Percentiles rank a stretch among this genome's conserved stretches.
Conservation (phyloP, 2,797 vertebrate genomes). For the Microctenopoma lineatum region DNA sequence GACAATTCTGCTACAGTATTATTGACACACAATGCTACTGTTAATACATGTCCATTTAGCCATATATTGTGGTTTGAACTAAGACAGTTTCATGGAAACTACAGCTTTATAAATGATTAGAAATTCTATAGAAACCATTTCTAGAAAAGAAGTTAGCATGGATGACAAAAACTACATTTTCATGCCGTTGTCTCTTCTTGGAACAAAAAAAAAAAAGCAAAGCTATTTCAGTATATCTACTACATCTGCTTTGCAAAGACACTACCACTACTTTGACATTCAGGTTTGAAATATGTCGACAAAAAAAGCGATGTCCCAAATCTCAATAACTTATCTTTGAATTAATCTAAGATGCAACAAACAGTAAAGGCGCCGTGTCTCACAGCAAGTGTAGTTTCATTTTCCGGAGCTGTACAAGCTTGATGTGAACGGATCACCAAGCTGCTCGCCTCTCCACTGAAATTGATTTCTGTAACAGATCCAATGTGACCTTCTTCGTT, state of each 20-base stretch:
- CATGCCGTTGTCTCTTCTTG: constrained; percentile 9
- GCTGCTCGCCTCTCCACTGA: constrained; percentile 31
- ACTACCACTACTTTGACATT: constrained; percentile 39
- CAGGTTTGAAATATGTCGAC: constrained; percentile 36
- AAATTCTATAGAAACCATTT: constrained; percentile 56
- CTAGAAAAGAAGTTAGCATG: constrained; percentile 35
- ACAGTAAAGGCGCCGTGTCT: constrained; percentile 11
- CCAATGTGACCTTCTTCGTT: constrained; percentile 45
- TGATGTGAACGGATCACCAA: constrained; percentile 8
- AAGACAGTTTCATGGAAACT: constrained; percentile 86
- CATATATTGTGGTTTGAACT: constrained; percentile 46
- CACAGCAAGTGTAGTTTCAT: constrained; percentile 31
- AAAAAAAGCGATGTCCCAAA: constrained; percentile 26
- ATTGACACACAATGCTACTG: constrained; percentile 40
- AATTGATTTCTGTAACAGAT: constrained; percentile 64
- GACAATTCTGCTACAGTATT: constrained; percentile 53
- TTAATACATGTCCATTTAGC: constrained; percentile 32
- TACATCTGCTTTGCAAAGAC: constrained; percentile 53
- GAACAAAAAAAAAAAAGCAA: neutral
- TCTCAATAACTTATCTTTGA: neutral
- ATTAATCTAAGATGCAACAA: constrained; percentile 9
- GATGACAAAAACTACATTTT: constrained; percentile 9
- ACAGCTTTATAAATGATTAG: constrained; percentile 65
- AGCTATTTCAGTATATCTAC: constrained; percentile 30
- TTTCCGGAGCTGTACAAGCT: constrained; percentile 5